A percentile compares a stretch with the other conserved stretches of the same genome.
phyloP scores from a whole-genome alignment of 2,797 vertebrate genomes.

The Sebastes flavidus region DNA sequence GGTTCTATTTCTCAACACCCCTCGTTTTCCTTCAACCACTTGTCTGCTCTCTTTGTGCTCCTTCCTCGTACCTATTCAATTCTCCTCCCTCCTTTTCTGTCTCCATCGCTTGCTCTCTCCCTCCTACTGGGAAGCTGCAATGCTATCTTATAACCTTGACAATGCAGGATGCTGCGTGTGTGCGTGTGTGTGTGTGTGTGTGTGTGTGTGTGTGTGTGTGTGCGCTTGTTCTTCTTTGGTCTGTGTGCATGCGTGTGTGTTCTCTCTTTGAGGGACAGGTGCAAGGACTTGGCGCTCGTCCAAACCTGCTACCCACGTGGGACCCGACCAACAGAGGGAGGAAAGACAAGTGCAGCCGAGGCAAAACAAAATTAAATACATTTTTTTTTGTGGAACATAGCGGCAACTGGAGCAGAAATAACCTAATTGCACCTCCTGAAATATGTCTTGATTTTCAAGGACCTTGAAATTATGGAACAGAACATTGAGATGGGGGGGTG shows the following conservation, averaged over 20 bases:
- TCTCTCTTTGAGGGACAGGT: slow-evolving; percentile 73
- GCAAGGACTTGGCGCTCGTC: slow-evolving; percentile 68
- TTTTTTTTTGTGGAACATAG: slow-evolving; percentile 46
- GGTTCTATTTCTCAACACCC: slow-evolving; percentile 71
- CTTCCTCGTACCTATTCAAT: slow-evolving; percentile 58
- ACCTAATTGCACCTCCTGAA: slow-evolving; percentile 65
- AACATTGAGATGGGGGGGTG: background rate
- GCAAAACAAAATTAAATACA: slow-evolving; percentile 63
- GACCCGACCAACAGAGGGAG: slow-evolving; percentile 34
- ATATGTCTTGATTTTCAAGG: slow-evolving; percentile 63
- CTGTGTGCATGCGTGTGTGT: slow-evolving; percentile 14
- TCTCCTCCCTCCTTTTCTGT: slow-evolving; percentile 49
- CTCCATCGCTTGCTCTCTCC: slow-evolving; percentile 32
- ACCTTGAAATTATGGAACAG: slow-evolving; percentile 54
- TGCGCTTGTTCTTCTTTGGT: background rate
- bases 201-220: slow-evolving; percentile 30
- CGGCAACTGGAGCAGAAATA: slow-evolving; percentile 68
- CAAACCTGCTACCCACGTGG: slow-evolving; percentile 43
- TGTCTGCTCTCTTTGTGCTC: slow-evolving; percentile 63
- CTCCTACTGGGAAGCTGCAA: slow-evolving; percentile 47
- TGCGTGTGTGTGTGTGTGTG: background rate
- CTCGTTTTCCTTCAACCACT: slow-evolving; percentile 62
- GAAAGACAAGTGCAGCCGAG: slow-evolving; percentile 39
- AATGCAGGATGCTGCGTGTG: slow-evolving; percentile 43
- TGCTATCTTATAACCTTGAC: slow-evolving; percentile 77